Conservation (phyloP, 2,113 vertebrate species). For the Chaenogobius annularis region DNA sequence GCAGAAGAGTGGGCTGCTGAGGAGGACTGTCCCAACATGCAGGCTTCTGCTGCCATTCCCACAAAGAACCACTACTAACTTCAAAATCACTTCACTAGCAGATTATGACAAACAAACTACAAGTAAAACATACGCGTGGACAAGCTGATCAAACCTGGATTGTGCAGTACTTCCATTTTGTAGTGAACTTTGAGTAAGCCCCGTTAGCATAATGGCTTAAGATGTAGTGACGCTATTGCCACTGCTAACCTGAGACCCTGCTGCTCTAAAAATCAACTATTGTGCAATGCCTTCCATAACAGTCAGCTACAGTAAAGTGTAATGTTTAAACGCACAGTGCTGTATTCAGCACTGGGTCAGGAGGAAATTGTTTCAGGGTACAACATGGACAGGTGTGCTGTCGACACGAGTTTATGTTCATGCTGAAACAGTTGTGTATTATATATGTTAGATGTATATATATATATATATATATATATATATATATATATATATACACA, state of each 20-base stretch:
- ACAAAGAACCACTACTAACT: slow-evolving; percentile 3
- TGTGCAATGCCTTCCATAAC: background rate
- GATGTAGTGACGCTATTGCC: background rate
- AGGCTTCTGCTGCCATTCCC: slow-evolving; percentile 71
- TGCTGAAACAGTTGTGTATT: no score
- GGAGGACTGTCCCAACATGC: slow-evolving; percentile 66
- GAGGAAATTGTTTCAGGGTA: background rate
- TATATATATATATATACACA: no score
- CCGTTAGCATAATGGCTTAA: slow-evolving; percentile 12
- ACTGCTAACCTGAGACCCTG: background rate
- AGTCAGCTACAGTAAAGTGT: background rate
- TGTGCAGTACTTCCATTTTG: slow-evolving; percentile 19
- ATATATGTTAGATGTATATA: no score
- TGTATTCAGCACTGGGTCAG: background rate
- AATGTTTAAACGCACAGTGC: no score
- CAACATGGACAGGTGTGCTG: background rate
- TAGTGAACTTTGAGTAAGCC: slow-evolving; percentile 7
- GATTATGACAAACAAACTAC: background rate
- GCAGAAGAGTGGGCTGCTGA: slow-evolving; percentile 57
- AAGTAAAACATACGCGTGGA: slow-evolving; percentile 36
- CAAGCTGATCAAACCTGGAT: slow-evolving; percentile 15
- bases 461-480: no score
- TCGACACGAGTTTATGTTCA: no score
- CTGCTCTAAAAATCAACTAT: background rate
- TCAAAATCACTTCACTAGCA: no score